Evolutionary conservation across 2,888 invertebrate species (phyloP).

Genomic region (Drosophila nr. perissopoda): DNA sequence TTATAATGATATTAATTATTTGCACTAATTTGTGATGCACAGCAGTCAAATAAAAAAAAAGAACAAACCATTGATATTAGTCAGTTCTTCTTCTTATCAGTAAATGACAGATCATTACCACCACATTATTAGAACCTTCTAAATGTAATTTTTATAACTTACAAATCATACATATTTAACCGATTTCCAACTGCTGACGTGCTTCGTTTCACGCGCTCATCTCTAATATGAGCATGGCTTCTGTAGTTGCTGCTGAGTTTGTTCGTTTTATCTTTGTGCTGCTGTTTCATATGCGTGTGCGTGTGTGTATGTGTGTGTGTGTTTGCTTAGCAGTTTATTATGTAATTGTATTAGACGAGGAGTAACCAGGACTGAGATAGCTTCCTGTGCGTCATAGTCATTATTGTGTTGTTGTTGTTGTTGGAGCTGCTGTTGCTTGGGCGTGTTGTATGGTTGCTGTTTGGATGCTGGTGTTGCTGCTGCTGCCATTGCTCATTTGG

Average conservation of each 20-base stretch:
- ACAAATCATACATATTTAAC: background rate
- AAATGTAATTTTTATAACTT: background rate
- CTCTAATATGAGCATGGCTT: slow-evolving; percentile 20
- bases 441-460: slow-evolving; percentile 29
- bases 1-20: no score
- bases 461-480: slow-evolving; percentile 20
- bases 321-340: slow-evolving; percentile 44
- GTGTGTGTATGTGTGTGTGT: slow-evolving; percentile 8
- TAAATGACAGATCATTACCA: background rate
- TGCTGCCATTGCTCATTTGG: slow-evolving; percentile 57
- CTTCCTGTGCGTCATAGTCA: slow-evolving; percentile 60
- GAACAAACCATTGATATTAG: background rate
- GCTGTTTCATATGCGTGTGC: background rate
- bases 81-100: background rate
- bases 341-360: slow-evolving; percentile 74
- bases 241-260: slow-evolving; percentile 9
- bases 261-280: slow-evolving; percentile 42
- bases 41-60: background rate
- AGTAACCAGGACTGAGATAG: slow-evolving; percentile 63
- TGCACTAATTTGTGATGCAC: no score
- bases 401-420: slow-evolving; percentile 22
- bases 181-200: background rate
- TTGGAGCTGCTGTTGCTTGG: slow-evolving; percentile 29
- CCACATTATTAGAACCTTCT: background rate
- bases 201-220: slow-evolving; percentile 30